Conservation (phyloP, 2,888 invertebrate species). For the Tethea ocularis region DNA sequence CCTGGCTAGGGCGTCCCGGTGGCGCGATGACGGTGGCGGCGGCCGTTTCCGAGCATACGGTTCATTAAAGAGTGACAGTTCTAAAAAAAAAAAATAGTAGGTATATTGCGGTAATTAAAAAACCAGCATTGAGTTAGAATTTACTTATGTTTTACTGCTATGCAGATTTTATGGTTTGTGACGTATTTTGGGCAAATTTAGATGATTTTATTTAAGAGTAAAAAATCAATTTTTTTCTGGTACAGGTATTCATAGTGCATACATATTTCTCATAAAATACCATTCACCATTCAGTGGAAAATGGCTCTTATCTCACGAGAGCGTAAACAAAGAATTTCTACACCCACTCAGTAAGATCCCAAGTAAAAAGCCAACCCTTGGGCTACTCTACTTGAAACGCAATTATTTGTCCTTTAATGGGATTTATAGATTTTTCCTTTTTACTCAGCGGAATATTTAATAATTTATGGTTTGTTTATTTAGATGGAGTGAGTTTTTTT, state of each 20-base stretch:
- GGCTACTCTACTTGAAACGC: slow-evolving; percentile 50
- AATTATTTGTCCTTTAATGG: slow-evolving; percentile 63
- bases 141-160: not conserved
- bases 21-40: no score
- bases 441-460: slow-evolving; percentile 35
- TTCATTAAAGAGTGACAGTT: slow-evolving; percentile 61
- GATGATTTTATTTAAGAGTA: no score
- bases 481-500: not conserved
- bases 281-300: slow-evolving; percentile 29
- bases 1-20: slow-evolving; percentile 62
- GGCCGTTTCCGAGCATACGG: slow-evolving; percentile 69
- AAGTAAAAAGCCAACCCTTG: slow-evolving; percentile 40
- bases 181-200: no score
- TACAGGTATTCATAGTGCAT: not conserved
- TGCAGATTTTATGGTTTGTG: no score
- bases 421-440: slow-evolving; percentile 43
- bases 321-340: slow-evolving; percentile 62
- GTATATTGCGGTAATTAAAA: slow-evolving; percentile 61
- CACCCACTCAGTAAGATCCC: slow-evolving; percentile 53
- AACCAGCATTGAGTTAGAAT: slow-evolving; percentile 28
- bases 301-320: slow-evolving; percentile 42
- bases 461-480: not conserved
- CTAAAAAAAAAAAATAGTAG: slow-evolving; percentile 70
- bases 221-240: no score
- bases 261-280: not conserved